Evolutionary conservation across 2,888 invertebrate genomes (phyloP), one percentile per base, ranked within the genome.

Genomic region (Callyntrura guangdongensis): DNA sequence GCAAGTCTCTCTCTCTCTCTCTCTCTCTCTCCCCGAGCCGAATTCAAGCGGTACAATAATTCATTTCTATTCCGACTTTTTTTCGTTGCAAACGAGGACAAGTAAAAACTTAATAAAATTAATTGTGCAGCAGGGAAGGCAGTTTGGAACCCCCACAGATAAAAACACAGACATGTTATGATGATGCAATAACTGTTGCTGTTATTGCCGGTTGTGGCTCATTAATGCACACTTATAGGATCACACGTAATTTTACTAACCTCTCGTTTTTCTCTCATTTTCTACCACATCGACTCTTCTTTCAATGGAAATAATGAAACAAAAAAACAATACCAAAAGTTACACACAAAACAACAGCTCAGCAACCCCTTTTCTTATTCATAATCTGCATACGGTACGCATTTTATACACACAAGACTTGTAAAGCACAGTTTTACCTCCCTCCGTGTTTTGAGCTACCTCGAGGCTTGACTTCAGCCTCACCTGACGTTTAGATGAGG

Each of bases 401-500:
- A 47, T 47, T n/a, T 53, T 9, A 53, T 14, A 53, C n/a, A 14
- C 64, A 9, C 2, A 17, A 22, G 11, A 22, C n/a, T 64, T 64
- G 20, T 64, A 11, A 22, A 64, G 11, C 11, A 64, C 64, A 20
- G 11, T 9, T 27, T 53, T 89, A 84, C 89, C 89, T 67, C 77
- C 69, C 85, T 90, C 74, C 27, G 89, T 69, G 85, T 22, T 81
- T 45, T 49, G 27, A 74, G 72, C 72, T 88, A 61, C 72, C 89
- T 90, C 17, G 67, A 85, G 90, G 90, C 90, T 81, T 89, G 84
- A 84, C 89, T 89, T 59, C 53, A 72, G 89, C 79, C 84, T 89
- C 89, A 89, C 85, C 89, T 89, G 90, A 86, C 90, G 86, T 90
- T 90, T 61, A 81, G 86, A 25, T 53, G 67, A 67, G 49, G 12